phyloP scores from a whole-genome alignment of 2,888 invertebrate species.

The Melikaiella ostensackeni region DNA sequence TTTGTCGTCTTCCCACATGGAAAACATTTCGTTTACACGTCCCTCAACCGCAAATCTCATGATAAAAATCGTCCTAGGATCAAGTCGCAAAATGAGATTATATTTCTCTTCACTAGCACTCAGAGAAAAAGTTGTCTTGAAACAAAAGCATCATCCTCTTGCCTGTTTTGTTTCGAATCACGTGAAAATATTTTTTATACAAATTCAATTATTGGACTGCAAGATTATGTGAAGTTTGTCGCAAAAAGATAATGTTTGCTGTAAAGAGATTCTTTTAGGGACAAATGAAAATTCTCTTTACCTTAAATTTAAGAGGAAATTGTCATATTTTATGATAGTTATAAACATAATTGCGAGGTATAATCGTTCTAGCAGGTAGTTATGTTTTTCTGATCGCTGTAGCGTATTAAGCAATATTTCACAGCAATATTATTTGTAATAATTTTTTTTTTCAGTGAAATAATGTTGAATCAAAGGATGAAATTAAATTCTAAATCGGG shows the following conservation, averaged over 20 bases:
- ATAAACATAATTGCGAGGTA: slow-evolving; percentile 1
- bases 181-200: no score
- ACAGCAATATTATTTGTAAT: neutral
- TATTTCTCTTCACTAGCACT: no score
- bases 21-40: slow-evolving; percentile 2
- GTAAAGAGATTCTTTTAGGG: no score
- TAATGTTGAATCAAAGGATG: neutral
- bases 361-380: neutral
- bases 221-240: no score
- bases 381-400: neutral
- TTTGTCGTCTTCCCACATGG: slow-evolving; percentile 35
- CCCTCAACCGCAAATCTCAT: neutral
- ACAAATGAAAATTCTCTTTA: no score
- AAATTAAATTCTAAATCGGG: neutral
- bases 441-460: neutral
- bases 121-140: no score
- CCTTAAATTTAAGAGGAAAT: no score
- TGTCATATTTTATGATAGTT: neutral
- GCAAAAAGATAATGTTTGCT: no score
- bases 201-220: no score
- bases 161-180: no score
- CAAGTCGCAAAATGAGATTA: neutral
- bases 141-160: no score
- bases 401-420: neutral
- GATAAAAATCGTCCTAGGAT: neutral